Conservation (phyloP, 2,888 invertebrate genomes). For the Nomada ruficornis region DNA sequence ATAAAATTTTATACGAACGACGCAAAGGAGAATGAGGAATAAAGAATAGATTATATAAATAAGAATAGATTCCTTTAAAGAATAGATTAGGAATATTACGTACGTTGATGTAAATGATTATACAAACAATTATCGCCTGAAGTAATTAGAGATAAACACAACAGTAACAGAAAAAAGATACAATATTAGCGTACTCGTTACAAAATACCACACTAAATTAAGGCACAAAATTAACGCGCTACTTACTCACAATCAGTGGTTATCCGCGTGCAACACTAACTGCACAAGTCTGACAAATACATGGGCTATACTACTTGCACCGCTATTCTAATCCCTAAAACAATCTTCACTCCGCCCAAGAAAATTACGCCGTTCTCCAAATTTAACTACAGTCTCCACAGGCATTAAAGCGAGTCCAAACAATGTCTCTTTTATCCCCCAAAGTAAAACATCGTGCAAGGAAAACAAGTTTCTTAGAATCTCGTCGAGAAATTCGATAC, state of each 20-base stretch:
- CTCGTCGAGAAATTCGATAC: constrained; percentile 13
- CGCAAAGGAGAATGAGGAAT: background rate
- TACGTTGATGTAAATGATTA: too few relatives aligned
- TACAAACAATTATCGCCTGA: too few relatives aligned
- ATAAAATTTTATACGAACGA: background rate
- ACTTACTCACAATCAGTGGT: background rate
- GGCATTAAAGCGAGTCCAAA: too few relatives aligned
- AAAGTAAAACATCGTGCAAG: background rate
- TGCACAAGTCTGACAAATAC: background rate
- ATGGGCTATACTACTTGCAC: background rate
- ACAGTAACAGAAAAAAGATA: background rate
- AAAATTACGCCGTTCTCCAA: too few relatives aligned
- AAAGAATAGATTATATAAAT: too few relatives aligned
- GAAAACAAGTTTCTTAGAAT: background rate
- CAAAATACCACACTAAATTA: background rate
- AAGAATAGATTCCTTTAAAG: background rate
- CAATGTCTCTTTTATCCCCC: background rate
- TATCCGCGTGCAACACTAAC: background rate
- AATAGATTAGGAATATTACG: too few relatives aligned
- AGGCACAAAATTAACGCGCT: too few relatives aligned
- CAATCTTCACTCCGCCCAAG: background rate
- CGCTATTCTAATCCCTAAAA: background rate
- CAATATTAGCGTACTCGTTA: background rate
- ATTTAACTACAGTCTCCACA: too few relatives aligned
- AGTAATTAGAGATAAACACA: too few relatives aligned